Evolutionary conservation across 2,888 invertebrate genomes (phyloP), one percentile per base, ranked within the genome.

Genomic region (Bombylius major): DNA sequence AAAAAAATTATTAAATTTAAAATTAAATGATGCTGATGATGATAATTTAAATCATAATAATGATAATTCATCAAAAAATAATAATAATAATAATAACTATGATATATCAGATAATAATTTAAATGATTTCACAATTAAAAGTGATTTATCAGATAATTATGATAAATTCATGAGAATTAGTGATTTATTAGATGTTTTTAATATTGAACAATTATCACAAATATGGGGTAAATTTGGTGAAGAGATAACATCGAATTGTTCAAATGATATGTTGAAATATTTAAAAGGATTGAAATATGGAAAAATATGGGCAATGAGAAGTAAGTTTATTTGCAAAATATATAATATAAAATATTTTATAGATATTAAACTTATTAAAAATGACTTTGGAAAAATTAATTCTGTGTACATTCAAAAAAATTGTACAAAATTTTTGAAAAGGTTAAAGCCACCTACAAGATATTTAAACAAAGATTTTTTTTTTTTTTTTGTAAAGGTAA

Each of bases 301-400:
- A 46, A 65, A 66, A 52, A 66, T 72, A 62, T 74, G 74, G 74
- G 74, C 74, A 0, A 64, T 72, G 2, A 73, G 73, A 64, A 74
- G 73, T 75, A 62, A 72, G 75, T 71, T 23, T 2, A 23, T 23
- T 23, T 23, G 23, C 1, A 23, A 3, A 23, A 23, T 2, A 3
- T 23, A 23, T 23, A 23, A 23, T 23, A n/a, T 50, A 3, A 23
- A 46, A 14, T 46, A 14, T 46, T 46, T 8, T 46, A 14, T 9
- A 23, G 5, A 13, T 46, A 46, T 23, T 23, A 23, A 23, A n/a
- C n/a, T n/a, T n/a, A n/a, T n/a, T n/a, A n/a, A n/a, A n/a, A 8
- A 39, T 9, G 39, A 39, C 5, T 39, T 39, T 39, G 39, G 39
- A 39, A 5, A 39, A 39, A 23, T 23, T 23, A 23, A 23, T 23